phyloP scores from a whole-genome alignment of 2,888 invertebrate species.

The Junonia oenone region DNA sequence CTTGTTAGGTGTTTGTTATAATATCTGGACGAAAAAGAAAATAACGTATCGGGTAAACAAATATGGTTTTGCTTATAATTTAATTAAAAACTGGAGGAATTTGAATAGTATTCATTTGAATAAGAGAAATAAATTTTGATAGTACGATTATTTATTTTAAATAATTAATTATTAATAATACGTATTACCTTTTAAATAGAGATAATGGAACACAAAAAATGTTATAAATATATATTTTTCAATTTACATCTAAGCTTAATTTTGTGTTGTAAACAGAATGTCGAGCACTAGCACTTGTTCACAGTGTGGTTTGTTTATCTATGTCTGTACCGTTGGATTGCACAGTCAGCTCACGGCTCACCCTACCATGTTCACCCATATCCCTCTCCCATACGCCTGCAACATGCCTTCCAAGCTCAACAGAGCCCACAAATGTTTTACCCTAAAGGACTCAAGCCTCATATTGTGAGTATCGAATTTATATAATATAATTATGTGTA shows the following conservation, averaged over 20 bases:
- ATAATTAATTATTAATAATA: too few relatives aligned
- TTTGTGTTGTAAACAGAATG: not conserved
- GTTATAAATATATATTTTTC: too few relatives aligned
- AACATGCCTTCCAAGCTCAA: constrained; percentile 81
- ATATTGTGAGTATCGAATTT: constrained; percentile 64
- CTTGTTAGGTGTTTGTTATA: not conserved
- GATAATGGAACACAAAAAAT: too few relatives aligned
- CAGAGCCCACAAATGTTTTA: constrained; percentile 80
- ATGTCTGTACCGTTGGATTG: constrained; percentile 69
- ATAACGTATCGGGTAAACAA: not conserved
- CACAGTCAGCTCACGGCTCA: constrained; percentile 81
- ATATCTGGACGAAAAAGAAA: too few relatives aligned
- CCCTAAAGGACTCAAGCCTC: constrained; percentile 81
- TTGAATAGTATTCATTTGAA: too few relatives aligned
- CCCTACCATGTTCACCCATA: constrained; percentile 88
- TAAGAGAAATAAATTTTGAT: too few relatives aligned
- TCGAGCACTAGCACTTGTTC: constrained; percentile 50
- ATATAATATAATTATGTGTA: not conserved
- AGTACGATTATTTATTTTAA: too few relatives aligned
- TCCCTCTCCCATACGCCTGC: constrained; percentile 80
- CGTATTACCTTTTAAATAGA: too few relatives aligned
- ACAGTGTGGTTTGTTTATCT: constrained; percentile 64
- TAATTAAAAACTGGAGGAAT: too few relatives aligned
- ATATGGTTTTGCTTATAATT: too few relatives aligned
- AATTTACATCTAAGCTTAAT: not conserved